Conservation (phyloP, 2,113 vertebrate species). For the Etia nguti region DNA sequence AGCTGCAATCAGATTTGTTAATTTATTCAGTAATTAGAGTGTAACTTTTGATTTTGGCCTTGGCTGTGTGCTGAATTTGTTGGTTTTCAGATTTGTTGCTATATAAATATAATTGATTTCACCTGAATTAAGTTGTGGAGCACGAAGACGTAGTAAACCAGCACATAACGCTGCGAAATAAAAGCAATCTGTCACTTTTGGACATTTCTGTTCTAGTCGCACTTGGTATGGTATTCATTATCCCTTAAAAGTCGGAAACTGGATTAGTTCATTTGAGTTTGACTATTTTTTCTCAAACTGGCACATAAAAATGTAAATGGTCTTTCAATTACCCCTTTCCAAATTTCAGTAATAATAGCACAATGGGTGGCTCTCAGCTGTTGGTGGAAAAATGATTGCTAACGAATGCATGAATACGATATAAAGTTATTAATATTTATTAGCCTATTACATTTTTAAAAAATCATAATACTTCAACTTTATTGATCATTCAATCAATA, state of each 20-base stretch:
- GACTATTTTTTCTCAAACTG: neutral
- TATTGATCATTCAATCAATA: neutral
- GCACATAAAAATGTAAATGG: neutral
- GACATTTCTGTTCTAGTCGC: neutral
- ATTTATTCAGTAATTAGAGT: neutral
- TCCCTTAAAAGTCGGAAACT: neutral
- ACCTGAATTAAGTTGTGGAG: fast-evolving
- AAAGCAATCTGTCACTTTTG: neutral
- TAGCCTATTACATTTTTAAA: neutral
- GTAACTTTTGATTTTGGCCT: neutral
- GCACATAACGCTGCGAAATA: fast-evolving
- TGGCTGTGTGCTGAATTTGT: neutral
- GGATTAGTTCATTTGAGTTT: neutral
- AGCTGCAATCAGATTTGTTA: neutral
- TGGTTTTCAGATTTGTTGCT: neutral
- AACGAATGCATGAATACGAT: neutral
- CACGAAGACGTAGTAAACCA: neutral
- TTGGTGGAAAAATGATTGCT: neutral
- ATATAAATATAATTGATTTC: neutral
- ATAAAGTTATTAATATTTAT: neutral
- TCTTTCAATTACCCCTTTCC: neutral
- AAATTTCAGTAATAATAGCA: neutral
- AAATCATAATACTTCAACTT: neutral
- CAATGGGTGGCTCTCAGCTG: neutral
- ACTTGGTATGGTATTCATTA: fast-evolving